Base-by-base conservation (phyloP, 2,888 invertebrate species). In the Apantesis nais region DNA sequence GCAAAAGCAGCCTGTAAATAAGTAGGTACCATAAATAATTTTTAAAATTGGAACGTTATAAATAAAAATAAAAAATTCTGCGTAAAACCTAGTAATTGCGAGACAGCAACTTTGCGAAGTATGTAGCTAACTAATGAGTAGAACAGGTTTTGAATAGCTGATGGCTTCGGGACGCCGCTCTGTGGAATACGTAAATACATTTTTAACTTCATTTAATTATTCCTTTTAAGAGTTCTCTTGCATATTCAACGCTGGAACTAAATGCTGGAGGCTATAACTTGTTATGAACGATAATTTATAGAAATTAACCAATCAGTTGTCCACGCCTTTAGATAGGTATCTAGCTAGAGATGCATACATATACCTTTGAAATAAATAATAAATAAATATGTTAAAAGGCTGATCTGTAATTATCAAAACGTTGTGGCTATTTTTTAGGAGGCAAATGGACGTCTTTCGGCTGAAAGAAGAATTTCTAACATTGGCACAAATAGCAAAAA, bases 141-240 rank as follows among this genome's bases (percentile, higher is more conserved):
- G 85, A 89, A 92, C 93, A 86, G 82, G 87, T 88, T 89, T 87
- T 89, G 93, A 93, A 94, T 93, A 90, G 81, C 88, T 90, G 89
- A 93, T 93, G 88, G 84, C 85, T 78, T 74, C 83, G 79, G 85
- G 85, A 86, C 86, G 80, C 78, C 79, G 86, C 86, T 82, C 81
- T 73, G 76, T 82, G 77, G 93, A 93, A 93, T 94, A 90, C 90
- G 86, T 90, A 91, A 93, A 89, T 89, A 93, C 89, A 88, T 92
- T 92, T 91, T 91, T 91, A 92, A 88, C 89, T 85, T 88, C 88
- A 89, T 92, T 93, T 92, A 90, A 93, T 92, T 92, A 92, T 91
- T 89, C 91, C 85, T 88, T 85, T 89, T 87, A 88, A 90, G 88
- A 85, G 86, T 78, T 78, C 86, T 88, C 78, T 79, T 93, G 92